Evolutionary conservation across 1,140 invertebrate genomes (phyloP).

Genomic region (Metaphire vulgaris): DNA sequence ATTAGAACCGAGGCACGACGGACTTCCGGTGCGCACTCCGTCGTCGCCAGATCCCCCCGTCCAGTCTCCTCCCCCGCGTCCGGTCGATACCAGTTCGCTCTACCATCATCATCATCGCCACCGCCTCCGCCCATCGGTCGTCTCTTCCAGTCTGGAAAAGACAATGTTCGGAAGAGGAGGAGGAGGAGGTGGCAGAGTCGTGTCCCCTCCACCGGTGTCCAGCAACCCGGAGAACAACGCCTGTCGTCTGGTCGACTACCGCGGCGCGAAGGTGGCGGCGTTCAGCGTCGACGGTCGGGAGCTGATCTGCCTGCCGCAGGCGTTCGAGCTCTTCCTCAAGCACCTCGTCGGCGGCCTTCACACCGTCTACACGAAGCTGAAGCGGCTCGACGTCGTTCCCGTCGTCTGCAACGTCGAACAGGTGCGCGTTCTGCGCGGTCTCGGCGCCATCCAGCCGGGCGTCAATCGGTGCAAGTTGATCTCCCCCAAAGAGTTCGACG

Average conservation of each 20-base stretch:
- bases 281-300: slow-evolving; percentile 94
- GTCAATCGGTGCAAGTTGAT: slow-evolving; percentile 98
- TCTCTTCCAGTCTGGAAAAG: not conserved
- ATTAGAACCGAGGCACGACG: no score
- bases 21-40: no score
- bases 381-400: slow-evolving; percentile 94
- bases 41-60: no score
- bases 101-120: not conserved
- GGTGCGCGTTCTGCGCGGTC: slow-evolving; percentile 78
- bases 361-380: slow-evolving; percentile 97
- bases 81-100: no score
- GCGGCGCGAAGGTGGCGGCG: slow-evolving; percentile 73
- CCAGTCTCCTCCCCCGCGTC: no score
- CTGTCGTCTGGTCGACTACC: slow-evolving; percentile 46
- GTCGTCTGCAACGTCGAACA: slow-evolving; percentile 99
- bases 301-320: slow-evolving; percentile 93
- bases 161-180: not conserved
- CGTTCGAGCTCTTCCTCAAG: slow-evolving; percentile 96
- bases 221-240: slow-evolving; percentile 30
- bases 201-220: slow-evolving; percentile 21
- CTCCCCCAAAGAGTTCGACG: slow-evolving; percentile 96
- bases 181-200: not conserved
- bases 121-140: not conserved
- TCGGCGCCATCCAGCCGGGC: slow-evolving; percentile 96
- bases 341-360: slow-evolving; percentile 95